Evolutionary conservation across 2,888 invertebrate genomes (phyloP).

Genomic region (Polymixis lichenea): DNA sequence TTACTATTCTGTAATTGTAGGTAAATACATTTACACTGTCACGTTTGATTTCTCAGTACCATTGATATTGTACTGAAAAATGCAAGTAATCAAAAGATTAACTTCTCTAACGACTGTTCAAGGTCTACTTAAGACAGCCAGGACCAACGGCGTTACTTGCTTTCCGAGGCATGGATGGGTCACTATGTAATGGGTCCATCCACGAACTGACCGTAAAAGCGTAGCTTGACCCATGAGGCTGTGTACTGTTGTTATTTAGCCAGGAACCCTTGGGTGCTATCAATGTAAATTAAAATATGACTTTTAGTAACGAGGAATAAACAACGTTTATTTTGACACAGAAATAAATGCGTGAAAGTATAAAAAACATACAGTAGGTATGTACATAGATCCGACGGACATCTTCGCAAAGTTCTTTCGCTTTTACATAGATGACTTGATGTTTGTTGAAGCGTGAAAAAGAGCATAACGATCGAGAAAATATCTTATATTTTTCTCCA

Average conservation of each 20-base stretch:
- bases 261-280: too few species aligned
- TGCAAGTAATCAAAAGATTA: too few species aligned
- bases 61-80: not conserved
- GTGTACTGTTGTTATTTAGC: too few species aligned
- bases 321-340: not conserved
- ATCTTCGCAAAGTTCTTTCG: slow-evolving; percentile 38
- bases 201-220: too few species aligned
- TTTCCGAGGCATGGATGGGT: too few species aligned
- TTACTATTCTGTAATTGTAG: too few species aligned
- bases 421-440: slow-evolving; percentile 54
- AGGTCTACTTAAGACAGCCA: too few species aligned
- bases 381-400: slow-evolving; percentile 16
- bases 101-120: too few species aligned
- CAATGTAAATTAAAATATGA: not conserved
- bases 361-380: not conserved
- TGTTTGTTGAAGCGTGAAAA: slow-evolving; percentile 45
- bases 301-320: not conserved
- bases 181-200: too few species aligned
- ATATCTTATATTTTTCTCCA: slow-evolving; percentile 48
- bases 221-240: too few species aligned
- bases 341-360: not conserved
- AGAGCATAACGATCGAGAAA: slow-evolving; percentile 30
- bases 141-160: too few species aligned
- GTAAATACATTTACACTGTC: too few species aligned
- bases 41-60: not conserved